Evolutionary conservation across 2,888 invertebrate species (phyloP).

Genomic region (Tipula unca): DNA sequence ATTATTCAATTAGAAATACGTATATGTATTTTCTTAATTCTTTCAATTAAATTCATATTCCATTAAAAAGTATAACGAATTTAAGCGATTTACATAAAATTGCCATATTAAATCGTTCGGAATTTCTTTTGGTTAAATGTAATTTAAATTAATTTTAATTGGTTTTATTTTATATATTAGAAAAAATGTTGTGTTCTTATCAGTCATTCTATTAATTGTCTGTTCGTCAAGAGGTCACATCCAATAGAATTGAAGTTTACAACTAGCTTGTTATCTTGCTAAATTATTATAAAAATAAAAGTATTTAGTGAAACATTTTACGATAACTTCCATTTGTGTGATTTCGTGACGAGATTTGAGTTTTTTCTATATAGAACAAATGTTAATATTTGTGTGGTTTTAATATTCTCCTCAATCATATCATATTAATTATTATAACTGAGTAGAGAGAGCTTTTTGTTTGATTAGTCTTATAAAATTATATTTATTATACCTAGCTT

Average conservation of each 20-base stretch:
- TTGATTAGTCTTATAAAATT: not conserved
- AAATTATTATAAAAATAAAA: no score
- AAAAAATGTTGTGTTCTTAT: no score
- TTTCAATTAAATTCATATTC: no score
- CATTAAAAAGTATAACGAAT: no score
- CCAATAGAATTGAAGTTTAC: not conserved
- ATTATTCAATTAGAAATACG: no score
- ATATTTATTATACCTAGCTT: not conserved
- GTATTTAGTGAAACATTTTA: not conserved
- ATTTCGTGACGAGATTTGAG: no score
- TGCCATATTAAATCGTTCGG: no score
- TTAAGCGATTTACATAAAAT: no score
- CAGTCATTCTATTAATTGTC: not conserved
- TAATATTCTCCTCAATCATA: not conserved
- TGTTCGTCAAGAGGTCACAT: not conserved
- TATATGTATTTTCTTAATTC: no score
- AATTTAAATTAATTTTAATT: not conserved
- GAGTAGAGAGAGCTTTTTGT: not conserved
- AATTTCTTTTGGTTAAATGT: not conserved
- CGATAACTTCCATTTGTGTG: not conserved
- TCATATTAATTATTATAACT: not conserved
- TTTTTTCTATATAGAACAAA: no score
- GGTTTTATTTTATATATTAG: not conserved
- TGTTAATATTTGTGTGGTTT: not conserved
- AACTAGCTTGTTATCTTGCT: not conserved